Conservation (phyloP, 2,888 invertebrate genomes). For the Trypoxylon attenuatum region DNA sequence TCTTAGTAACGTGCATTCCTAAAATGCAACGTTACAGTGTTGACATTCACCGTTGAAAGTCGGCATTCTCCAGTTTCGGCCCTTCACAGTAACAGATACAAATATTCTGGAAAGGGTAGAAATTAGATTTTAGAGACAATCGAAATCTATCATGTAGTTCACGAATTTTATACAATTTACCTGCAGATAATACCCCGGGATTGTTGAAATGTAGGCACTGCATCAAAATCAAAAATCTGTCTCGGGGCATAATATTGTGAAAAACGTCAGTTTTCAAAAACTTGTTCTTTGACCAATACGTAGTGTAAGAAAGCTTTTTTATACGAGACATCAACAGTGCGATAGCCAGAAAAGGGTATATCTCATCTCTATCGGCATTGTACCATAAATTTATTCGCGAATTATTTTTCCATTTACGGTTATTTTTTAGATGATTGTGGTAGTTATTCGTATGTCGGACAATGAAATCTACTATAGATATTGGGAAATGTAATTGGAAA, state of each 20-base stretch:
- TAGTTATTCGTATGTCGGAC: slow-evolving; percentile 13
- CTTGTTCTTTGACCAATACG: no score
- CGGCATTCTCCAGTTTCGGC: no score
- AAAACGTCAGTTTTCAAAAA: slow-evolving; percentile 17
- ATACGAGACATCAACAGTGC: slow-evolving; percentile 13
- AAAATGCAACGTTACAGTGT: no score
- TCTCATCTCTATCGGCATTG: slow-evolving; percentile 10
- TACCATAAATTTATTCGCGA: slow-evolving; percentile 21
- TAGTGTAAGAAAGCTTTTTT: slow-evolving; percentile 10
- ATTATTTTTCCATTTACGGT: slow-evolving; percentile 17
- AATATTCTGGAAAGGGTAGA: no score
- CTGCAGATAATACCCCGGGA: slow-evolving; percentile 7
- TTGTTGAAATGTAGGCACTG: slow-evolving; percentile 17
- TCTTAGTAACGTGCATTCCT: no score
- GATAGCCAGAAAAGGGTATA: slow-evolving; percentile 11
- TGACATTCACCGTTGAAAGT: no score
- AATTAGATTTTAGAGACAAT: no score
- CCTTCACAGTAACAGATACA: no score
- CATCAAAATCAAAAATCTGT: slow-evolving; percentile 23
- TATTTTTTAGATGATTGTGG: slow-evolving; percentile 11
- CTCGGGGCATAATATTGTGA: slow-evolving; percentile 19
- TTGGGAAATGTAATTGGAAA: slow-evolving; percentile 11
- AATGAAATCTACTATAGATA: slow-evolving; percentile 14
- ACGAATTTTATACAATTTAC: slow-evolving; percentile 24
- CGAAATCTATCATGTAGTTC: slow-evolving; percentile 27